Evolutionary conservation across 2,888 invertebrate species (phyloP).

Genomic region (Tenthredo distinguenda): DNA sequence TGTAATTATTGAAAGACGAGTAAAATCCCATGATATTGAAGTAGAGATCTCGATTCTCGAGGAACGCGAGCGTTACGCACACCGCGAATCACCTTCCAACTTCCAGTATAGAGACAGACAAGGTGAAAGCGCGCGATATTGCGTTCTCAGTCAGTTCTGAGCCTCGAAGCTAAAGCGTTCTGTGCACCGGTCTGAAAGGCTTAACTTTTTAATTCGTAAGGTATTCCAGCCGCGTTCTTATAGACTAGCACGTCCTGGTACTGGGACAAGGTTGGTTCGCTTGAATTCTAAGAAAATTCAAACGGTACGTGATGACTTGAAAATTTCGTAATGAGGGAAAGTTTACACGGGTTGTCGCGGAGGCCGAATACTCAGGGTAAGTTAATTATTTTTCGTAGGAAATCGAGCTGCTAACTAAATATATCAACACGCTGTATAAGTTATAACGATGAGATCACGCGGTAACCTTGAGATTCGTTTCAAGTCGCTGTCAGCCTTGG

Average conservation of each 20-base stretch:
- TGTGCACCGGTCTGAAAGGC: slow-evolving; percentile 3
- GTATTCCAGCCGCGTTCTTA: slow-evolving; percentile 28
- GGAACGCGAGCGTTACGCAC: slow-evolving; percentile 32
- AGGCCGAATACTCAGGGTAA: slow-evolving; percentile 77
- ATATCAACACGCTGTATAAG: background rate
- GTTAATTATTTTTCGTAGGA: slow-evolving; percentile 32
- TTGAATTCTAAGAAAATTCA: slow-evolving; percentile 15
- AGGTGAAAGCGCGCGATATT: slow-evolving; percentile 75
- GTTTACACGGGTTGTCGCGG: slow-evolving; percentile 69
- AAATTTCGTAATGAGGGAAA: slow-evolving; percentile 71
- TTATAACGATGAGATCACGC: slow-evolving; percentile 56
- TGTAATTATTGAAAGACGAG: background rate
- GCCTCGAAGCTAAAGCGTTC: slow-evolving; percentile 61
- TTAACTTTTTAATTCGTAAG: slow-evolving; percentile 8
- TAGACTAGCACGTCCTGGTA: slow-evolving; percentile 12
- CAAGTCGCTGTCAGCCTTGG: slow-evolving; percentile 77
- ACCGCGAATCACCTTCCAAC: slow-evolving; percentile 40
- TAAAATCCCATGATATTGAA: background rate
- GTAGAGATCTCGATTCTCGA: background rate
- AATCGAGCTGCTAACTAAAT: background rate
- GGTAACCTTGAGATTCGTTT: slow-evolving; percentile 72
- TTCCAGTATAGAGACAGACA: slow-evolving; percentile 56
- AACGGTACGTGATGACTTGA: slow-evolving; percentile 46
- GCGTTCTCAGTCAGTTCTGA: slow-evolving; percentile 76
- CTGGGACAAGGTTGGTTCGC: slow-evolving; percentile 39